phyloP scores from a whole-genome alignment of 2,113 vertebrate genomes.

The Thinocorus orbignyianus region DNA sequence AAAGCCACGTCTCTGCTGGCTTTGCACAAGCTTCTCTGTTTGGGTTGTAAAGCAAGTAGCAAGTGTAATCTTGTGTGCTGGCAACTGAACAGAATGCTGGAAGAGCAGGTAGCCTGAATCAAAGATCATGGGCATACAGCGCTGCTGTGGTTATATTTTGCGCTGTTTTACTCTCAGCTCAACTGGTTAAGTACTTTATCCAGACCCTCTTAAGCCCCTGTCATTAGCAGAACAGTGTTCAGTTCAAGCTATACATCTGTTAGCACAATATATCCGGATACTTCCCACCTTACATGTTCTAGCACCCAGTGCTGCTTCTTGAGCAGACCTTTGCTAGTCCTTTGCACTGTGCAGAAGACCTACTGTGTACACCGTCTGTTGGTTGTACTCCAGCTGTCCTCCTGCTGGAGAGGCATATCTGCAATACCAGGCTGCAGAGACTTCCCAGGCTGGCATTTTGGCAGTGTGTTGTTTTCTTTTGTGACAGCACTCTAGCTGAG shows the following conservation, averaged over 20 bases:
- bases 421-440: not conserved
- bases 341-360: not conserved
- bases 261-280: not conserved
- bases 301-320: not conserved
- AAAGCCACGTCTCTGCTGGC: not conserved
- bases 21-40: not conserved
- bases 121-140: not conserved
- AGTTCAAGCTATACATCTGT: not conserved
- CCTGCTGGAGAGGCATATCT: not conserved
- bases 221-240: not conserved
- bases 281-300: not conserved
- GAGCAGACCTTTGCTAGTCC: not conserved
- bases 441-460: not conserved
- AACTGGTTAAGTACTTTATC: not conserved
- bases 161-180: not conserved
- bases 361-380: fast-evolving
- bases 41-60: not conserved
- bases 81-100: not conserved
- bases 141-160: not conserved
- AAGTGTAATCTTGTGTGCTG: not conserved
- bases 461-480: not conserved
- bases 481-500: not conserved
- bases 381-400: fast-evolving
- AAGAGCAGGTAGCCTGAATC: not conserved
- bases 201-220: not conserved